Evolutionary conservation across 2,113 vertebrate species (phyloP).

Genomic region (Megaleporinus macrocephalus): DNA sequence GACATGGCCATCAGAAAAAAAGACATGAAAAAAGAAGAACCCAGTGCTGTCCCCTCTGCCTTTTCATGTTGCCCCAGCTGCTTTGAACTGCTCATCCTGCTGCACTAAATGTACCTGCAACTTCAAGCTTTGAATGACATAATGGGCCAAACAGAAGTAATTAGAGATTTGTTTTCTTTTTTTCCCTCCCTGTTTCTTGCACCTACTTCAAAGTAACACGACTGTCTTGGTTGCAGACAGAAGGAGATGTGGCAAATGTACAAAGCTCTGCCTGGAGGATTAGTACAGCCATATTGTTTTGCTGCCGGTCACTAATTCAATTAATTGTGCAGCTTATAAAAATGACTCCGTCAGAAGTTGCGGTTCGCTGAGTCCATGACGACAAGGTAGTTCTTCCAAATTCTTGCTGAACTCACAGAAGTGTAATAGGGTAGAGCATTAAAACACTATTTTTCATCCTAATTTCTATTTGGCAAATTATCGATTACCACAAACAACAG

Average conservation of each 20-base stretch:
- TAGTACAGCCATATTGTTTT: slow-evolving; percentile 68
- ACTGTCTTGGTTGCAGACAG: slow-evolving; percentile 45
- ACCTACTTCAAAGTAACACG: slow-evolving; percentile 75
- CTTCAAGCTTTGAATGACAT: slow-evolving; percentile 66
- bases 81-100: slow-evolving; percentile 71
- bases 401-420: background rate
- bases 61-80: slow-evolving; percentile 64
- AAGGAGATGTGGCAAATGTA: slow-evolving; percentile 6
- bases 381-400: slow-evolving; percentile 15
- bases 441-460: background rate
- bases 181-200: slow-evolving; percentile 56
- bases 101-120: slow-evolving; percentile 65
- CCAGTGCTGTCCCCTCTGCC: slow-evolving; percentile 62
- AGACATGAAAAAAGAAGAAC: slow-evolving; percentile 54
- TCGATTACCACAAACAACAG: no score
- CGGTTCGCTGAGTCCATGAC: slow-evolving; percentile 33
- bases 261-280: slow-evolving; percentile 72
- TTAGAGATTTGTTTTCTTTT: slow-evolving; percentile 67
- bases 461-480: background rate
- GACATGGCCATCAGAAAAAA: slow-evolving; percentile 66
- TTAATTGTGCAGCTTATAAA: slow-evolving; percentile 61
- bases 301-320: slow-evolving; percentile 75
- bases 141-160: slow-evolving; percentile 71
- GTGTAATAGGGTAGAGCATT: background rate
- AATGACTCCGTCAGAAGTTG: slow-evolving; percentile 30